Conservation (phyloP, 2,797 vertebrate genomes). For the Lepilemur ruficaudatus region DNA sequence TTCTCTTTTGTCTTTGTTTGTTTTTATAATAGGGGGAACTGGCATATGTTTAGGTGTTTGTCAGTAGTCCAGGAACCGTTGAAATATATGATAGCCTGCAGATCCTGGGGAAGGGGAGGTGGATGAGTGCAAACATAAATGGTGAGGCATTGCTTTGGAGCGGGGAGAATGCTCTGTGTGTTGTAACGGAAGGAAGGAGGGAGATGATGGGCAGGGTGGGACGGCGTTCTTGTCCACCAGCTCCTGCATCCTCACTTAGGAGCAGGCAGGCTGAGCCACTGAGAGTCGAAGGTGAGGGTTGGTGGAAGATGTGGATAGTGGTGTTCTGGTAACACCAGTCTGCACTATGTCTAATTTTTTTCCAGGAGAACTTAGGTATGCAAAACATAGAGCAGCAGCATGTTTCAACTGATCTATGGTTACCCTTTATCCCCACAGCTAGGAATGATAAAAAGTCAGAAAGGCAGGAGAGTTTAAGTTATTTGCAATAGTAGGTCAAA, state of each 20-base stretch:
- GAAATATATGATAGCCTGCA: neutral
- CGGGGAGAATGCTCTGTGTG: neutral
- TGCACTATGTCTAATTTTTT: neutral
- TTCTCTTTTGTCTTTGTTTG: neutral
- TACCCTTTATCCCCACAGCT: neutral
- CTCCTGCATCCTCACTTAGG: neutral
- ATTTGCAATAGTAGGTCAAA: neutral
- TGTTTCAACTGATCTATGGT: accelerated
- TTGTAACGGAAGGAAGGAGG: neutral
- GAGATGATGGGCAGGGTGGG: too few relatives aligned
- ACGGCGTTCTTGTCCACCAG: too few relatives aligned
- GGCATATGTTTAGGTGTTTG: neutral
- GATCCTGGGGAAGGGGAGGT: neutral
- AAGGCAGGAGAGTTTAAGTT: neutral
- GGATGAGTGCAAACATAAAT: too few relatives aligned
- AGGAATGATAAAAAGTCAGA: neutral
- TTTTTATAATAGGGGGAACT: neutral
- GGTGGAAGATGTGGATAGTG: neutral
- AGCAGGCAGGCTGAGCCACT: neutral
- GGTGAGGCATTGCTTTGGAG: neutral
- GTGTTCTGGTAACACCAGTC: neutral
- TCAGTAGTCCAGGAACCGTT: neutral
- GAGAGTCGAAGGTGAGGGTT: neutral
- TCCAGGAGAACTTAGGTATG: neutral
- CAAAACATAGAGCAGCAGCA: neutral